phyloP scores from a whole-genome alignment of 2,113 vertebrate species.

The Centropus unirufus region DNA sequence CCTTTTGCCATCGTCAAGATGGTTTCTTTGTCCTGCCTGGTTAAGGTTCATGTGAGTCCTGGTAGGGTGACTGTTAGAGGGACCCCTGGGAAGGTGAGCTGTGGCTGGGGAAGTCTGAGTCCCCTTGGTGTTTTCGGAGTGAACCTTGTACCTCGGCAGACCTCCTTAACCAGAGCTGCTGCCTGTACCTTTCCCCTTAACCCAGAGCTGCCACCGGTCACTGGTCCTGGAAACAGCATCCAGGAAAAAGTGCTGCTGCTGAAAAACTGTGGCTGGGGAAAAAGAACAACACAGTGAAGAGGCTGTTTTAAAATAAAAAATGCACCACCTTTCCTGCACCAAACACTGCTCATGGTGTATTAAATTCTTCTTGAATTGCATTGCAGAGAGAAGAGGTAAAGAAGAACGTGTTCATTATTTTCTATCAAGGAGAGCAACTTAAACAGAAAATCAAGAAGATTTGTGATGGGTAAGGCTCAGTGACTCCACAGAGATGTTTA shows the following conservation, averaged over 20 bases:
- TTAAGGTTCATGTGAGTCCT: not conserved
- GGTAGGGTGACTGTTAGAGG: rapidly evolving
- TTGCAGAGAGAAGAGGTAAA: conserved; percentile 83
- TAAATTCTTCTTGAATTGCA: conserved; percentile 14
- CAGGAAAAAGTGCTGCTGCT: not conserved
- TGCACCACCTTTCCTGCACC: not conserved
- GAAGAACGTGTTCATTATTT: conserved; percentile 85
- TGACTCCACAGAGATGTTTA: not conserved
- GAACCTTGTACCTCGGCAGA: rapidly evolving
- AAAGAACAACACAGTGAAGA: not conserved
- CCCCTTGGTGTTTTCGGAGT: not conserved
- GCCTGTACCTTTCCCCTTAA: too few relatives aligned
- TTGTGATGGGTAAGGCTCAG: conserved; percentile 80
- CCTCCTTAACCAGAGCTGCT: not conserved
- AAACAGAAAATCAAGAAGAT: conserved; percentile 84
- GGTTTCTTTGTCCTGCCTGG: not conserved
- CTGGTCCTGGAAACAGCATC: not conserved
- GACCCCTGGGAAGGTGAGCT: not conserved
- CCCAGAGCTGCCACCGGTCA: not conserved
- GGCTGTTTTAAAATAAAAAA: not conserved
- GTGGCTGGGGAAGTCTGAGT: rapidly evolving
- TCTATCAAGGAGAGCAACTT: conserved; percentile 86
- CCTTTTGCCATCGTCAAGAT: not conserved
- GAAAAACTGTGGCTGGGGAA: not conserved
- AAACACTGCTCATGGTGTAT: not conserved